A percentile compares a stretch with the other conserved stretches of the same genome.
Evolutionary conservation across 2,888 invertebrate species (phyloP).

Genomic region (Mesochorus sp.): DNA sequence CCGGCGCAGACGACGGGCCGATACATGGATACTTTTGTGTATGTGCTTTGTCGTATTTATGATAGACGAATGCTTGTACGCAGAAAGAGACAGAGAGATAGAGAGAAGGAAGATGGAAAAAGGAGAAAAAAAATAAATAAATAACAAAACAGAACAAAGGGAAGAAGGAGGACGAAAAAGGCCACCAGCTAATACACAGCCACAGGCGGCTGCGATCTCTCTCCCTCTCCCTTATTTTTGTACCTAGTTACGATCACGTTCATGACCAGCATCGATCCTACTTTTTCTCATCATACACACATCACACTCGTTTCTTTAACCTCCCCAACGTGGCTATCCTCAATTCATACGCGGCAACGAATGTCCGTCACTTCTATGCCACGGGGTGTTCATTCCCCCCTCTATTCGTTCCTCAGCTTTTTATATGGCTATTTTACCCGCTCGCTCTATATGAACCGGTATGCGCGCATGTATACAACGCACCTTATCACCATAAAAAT

Average conservation of each 20-base stretch:
- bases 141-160: constrained; percentile 21
- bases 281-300: constrained; percentile 43
- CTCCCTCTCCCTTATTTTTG: constrained; percentile 27
- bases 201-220: constrained; percentile 56
- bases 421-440: constrained; percentile 38
- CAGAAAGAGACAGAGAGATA: constrained; percentile 27
- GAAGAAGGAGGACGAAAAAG: constrained; percentile 23
- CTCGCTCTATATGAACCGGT: constrained; percentile 70
- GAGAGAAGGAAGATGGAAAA: background rate
- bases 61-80: constrained; percentile 44
- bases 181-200: constrained; percentile 47
- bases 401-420: constrained; percentile 1
- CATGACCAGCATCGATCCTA: constrained; percentile 65
- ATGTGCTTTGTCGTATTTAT: constrained; percentile 39
- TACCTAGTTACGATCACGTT: constrained; percentile 72
- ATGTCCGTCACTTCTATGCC: constrained; percentile 60
- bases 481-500: constrained; percentile 82
- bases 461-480: constrained; percentile 67
- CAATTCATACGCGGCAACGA: constrained; percentile 70
- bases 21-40: background rate
- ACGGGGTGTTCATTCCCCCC: constrained; percentile 44
- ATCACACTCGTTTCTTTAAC: constrained; percentile 49
- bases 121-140: constrained; percentile 27
- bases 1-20: constrained; percentile 5
- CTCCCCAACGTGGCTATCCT: constrained; percentile 67